Base-by-base conservation (phyloP, 2,888 invertebrate genomes). In the Falcaria lacertinaria region DNA sequence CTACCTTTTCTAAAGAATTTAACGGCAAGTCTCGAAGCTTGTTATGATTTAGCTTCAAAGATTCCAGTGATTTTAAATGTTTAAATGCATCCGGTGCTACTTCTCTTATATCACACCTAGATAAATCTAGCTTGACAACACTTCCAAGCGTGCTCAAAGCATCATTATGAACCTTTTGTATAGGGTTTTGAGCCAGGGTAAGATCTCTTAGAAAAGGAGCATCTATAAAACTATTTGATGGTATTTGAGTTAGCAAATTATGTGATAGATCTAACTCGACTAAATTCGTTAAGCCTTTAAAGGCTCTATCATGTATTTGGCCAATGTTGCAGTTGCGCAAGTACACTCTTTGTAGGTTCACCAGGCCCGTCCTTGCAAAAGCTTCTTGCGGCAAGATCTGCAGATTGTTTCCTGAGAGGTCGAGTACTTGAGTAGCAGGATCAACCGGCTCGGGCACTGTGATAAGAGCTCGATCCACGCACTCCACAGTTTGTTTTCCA, bases 401-500 rank as follows among this genome's bases (percentile, higher is more conserved):
- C 64, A 97, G 90, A 79, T 95, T 95, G 83, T 97, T 97, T 54
- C 94, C 94, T 54, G 96, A 96, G 76, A 96, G 92, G 85, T 97
- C 96, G 72, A 97, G 90, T 64, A 97, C 97, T 90, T 97, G 97
- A 28, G 97, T 97, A 61, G 94, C 96, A 34, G 95, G 93, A 80
- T 97, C 96, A 56, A 97, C 94, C 67, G 93, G 93, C 64, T 95
- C 94, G 37, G 97, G 97, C 57, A 97, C 94, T 43, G 94, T 93
- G 67, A 95, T 95, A 55, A 97, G 91, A 47, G 93, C 93, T 47
- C 94, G 93, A 79, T 96, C 94, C 71, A 94, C 93, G 83, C 97
- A 97, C 86, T 97, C 96, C 48, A 97, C 97, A 40, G 97, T 96
- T 78, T 96, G 95, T 81, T 97, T 97, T 60, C 97, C 97, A 66